Evolutionary conservation across 2,888 invertebrate species (phyloP), one percentile per base, ranked within the genome.

Genomic region (Athripsodes cinereus): DNA sequence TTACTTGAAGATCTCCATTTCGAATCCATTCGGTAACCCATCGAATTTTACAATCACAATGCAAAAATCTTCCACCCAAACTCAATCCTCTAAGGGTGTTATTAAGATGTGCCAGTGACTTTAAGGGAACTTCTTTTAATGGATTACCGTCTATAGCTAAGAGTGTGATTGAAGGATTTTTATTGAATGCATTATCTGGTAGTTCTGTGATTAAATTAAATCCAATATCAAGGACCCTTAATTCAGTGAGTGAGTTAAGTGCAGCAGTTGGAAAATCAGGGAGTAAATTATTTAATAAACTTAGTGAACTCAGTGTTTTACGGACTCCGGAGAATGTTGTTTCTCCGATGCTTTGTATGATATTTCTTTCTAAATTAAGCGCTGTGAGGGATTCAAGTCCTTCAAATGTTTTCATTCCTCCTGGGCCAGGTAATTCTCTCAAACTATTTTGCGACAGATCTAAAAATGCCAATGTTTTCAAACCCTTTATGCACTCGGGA

Each of bases 1-100:
- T 94, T 19, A 95, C 93, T 81, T 95, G 94, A 44, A 95, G 78
- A 70, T 94, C 93, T 13, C 87, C 87, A 64, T 86, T 87, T 54
- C 87, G 82, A 66, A 94, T 92, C 95, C 94, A 95, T 69, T 93
- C 87, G 60, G 90, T 86, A 59, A 94, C 88, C 95, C 95, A 95
- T 8, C 86, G 82, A 51, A 95, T 73, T 58, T 87, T 85, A 71
- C 95, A 95, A 70, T 95, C 94, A 69, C 95, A 95, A 65, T 88
- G 88, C 26, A 95, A 76, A 70, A 92, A 92, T 62, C 92, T 80
- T 2, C 95, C 94, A 8, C 95, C 95, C 11, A 95, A 75, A 67
- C 93, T 93, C 11, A 95, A 76, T 0, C 94, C 94, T 31, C 93
- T 80, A 26, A 95, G 78, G 0, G 92, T 91, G 64, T 84, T 83